These are phyloP conservation scores for Seladonia tumulorum DNA, from an alignment of 2,888 invertebrate genomes.

Conservation along the genomic window DNA sequence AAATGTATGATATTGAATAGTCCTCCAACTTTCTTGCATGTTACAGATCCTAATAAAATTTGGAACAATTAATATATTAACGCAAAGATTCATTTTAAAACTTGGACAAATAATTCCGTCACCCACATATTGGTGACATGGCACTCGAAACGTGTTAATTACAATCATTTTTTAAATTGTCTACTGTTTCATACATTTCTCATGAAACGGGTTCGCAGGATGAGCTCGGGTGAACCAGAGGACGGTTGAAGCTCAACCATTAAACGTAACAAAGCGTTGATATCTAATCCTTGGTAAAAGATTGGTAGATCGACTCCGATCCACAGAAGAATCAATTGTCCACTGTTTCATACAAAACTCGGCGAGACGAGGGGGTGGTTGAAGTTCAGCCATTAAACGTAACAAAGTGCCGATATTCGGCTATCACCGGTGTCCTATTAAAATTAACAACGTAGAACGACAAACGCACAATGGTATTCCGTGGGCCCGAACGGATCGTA, in stretches of 20 bases:
- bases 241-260: background rate
- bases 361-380: background rate
- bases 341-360: background rate
- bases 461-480: constrained; percentile 31
- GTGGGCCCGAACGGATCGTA: constrained; percentile 30
- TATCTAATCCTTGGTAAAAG: background rate
- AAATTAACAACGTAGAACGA: constrained; percentile 53
- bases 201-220: background rate
- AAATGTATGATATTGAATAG: too few relatives aligned
- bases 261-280: background rate
- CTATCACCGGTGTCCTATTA: constrained; percentile 45
- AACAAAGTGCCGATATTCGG: constrained; percentile 8
- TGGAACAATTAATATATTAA: too few relatives aligned
- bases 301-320: background rate
- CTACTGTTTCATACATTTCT: background rate
- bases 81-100: too few relatives aligned
- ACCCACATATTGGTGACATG: too few relatives aligned
- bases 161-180: background rate
- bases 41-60: too few relatives aligned
- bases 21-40: too few relatives aligned
- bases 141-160: too few relatives aligned
- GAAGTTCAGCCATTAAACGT: constrained; percentile 10
- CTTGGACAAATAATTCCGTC: too few relatives aligned
- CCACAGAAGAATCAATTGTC: background rate
- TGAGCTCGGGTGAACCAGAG: background rate